phyloP scores from a whole-genome alignment of 2,113 vertebrate species.

The Nyctibius bracteatus region DNA sequence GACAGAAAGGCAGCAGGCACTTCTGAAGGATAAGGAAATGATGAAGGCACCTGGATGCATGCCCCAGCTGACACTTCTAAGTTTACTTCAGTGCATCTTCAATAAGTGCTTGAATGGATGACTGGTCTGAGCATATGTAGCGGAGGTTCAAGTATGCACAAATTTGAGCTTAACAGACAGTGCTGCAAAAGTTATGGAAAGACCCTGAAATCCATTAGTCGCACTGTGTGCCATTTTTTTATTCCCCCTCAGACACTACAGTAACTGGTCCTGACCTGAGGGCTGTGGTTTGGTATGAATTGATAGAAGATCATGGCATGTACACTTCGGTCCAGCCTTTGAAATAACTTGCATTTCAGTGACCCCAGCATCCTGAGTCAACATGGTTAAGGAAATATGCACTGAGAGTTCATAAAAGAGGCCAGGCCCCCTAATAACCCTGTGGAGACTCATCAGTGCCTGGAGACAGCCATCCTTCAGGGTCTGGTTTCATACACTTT shows the following conservation, averaged over 20 bases:
- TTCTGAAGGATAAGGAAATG: not conserved
- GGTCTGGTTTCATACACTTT: not conserved
- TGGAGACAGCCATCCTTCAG: not conserved
- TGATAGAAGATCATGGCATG: not conserved
- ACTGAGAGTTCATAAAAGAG: conserved; percentile 8
- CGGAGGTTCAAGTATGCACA: not conserved
- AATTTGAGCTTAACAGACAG: not conserved
- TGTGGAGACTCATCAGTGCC: not conserved
- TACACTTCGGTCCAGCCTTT: not conserved
- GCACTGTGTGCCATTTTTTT: not conserved
- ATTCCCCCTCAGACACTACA: not conserved
- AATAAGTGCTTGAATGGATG: not conserved
- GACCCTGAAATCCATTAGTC: not conserved
- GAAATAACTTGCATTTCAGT: not conserved
- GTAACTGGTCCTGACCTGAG: not conserved
- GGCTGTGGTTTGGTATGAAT: not conserved
- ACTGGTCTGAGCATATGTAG: not conserved
- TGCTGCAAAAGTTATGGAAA: not conserved
- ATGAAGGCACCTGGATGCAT: not conserved
- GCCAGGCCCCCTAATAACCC: not conserved
- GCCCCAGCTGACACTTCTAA: not conserved
- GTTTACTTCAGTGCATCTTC: not conserved
- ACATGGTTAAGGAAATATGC: conserved; percentile 15
- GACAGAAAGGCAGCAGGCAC: not conserved
- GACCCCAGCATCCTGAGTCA: conserved; percentile 35